Conservation (phyloP, 2,888 invertebrate genomes). For the Embidobia sp. region DNA sequence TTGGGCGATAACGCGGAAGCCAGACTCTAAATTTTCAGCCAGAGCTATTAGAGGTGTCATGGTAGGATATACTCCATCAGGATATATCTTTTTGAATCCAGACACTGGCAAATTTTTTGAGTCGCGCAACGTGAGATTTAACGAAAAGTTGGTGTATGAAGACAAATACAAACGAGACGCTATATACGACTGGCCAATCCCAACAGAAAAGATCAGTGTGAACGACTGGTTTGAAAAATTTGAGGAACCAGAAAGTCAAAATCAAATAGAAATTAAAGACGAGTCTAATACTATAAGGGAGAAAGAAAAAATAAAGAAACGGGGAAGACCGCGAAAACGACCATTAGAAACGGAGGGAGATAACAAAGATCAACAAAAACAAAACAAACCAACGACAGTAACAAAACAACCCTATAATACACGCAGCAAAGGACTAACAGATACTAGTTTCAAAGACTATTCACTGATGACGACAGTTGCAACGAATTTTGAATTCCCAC, state of each 20-base stretch:
- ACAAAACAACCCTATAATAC: constrained; percentile 15
- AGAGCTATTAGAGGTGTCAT: constrained; percentile 53
- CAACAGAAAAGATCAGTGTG: constrained; percentile 37
- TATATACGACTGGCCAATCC: constrained; percentile 26
- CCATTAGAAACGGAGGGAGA: constrained; percentile 41
- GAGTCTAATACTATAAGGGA: background rate
- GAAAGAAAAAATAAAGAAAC: constrained; percentile 1
- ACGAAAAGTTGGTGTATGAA: constrained; percentile 66
- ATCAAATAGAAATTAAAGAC: background rate
- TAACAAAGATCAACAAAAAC: background rate
- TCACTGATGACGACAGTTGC: background rate
- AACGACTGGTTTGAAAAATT: constrained; percentile 28
- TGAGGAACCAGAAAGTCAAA: constrained; percentile 6
- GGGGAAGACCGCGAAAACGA: constrained; percentile 24
- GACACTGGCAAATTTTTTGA: constrained; percentile 59
- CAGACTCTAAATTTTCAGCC: constrained; percentile 54
- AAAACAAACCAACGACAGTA: constrained; percentile 1
- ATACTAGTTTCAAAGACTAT: constrained; percentile 16
- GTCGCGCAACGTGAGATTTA: constrained; percentile 65
- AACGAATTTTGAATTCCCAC: constrained; percentile 13
- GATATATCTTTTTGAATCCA: constrained; percentile 63
- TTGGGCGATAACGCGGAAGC: constrained; percentile 47
- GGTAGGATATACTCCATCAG: constrained; percentile 39
- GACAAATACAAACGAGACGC: constrained; percentile 50
- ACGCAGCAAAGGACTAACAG: constrained; percentile 5